Percentiles rank a stretch among this genome's conserved stretches.
These are phyloP conservation scores for Campylomormyrus tamandua DNA, from an alignment of 2,113 vertebrate genomes.

Conservation along the genomic window DNA sequence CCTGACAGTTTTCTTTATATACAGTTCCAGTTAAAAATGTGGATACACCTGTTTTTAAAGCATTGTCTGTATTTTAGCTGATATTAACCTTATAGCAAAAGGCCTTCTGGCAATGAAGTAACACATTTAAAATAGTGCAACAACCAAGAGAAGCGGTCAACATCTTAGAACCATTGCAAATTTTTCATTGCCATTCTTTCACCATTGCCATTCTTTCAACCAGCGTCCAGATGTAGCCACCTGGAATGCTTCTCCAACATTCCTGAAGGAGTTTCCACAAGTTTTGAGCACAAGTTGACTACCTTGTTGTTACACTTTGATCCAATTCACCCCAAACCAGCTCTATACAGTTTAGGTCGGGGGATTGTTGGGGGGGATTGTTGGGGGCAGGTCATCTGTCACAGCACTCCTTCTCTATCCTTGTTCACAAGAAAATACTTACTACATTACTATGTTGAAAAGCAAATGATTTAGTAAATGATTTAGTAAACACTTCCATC, in stretches of 20 bases:
- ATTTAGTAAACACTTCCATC: no score
- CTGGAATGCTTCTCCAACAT: not conserved
- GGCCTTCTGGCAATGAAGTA: not conserved
- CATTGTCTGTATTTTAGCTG: not conserved
- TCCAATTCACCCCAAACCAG: not conserved
- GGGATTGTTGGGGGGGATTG: not conserved
- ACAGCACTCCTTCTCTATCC: not conserved
- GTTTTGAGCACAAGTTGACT: not conserved
- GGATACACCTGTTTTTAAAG: not conserved
- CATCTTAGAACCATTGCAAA: not conserved
- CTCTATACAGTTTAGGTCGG: not conserved
- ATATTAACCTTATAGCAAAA: not conserved
- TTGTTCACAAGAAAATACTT: not conserved
- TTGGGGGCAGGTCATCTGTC: not conserved
- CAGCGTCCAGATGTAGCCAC: not conserved
- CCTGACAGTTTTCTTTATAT: not conserved
- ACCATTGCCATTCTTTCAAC: not conserved
- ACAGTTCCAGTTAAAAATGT: not conserved
- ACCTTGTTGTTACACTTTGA: no score
- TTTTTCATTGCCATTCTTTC: not conserved
- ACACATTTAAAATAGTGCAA: not conserved
- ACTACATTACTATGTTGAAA: no score
- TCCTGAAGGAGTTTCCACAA: not conserved
- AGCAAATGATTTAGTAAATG: no score
- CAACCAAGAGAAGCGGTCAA: not conserved